phyloP scores from a whole-genome alignment of 2,113 vertebrate species.

The Hippocampus comes region DNA sequence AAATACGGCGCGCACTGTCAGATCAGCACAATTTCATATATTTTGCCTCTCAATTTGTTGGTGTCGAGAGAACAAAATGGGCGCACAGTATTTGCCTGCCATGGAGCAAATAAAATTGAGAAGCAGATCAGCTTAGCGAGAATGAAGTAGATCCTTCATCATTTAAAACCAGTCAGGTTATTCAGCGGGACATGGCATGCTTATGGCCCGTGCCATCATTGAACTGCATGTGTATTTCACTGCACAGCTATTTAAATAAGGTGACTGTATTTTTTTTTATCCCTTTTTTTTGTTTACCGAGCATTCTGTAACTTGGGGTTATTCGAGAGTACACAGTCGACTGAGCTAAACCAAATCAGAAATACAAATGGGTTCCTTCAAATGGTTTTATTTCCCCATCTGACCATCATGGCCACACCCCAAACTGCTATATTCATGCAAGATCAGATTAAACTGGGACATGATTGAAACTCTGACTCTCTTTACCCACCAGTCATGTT shows the following conservation, averaged over 20 bases:
- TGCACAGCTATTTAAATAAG: neutral
- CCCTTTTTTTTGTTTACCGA: neutral
- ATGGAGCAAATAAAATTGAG: neutral
- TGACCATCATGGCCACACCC: no score
- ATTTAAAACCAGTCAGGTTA: neutral
- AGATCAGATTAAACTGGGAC: no score
- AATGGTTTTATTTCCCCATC: no score
- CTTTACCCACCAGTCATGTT: no score
- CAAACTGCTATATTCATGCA: no score
- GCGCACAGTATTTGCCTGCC: slow-evolving; percentile 2
- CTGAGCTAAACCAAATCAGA: neutral
- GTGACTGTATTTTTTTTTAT: neutral
- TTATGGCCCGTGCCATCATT: neutral
- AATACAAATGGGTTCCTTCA: no score
- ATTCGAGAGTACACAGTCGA: no score
- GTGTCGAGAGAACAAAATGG: slow-evolving; percentile 6
- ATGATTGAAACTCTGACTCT: no score
- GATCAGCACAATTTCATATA: slow-evolving; percentile 29
- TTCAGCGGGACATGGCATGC: neutral
- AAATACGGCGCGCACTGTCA: slow-evolving; percentile 27
- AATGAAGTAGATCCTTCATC: slow-evolving; percentile 1
- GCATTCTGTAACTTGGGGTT: neutral
- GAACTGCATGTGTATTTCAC: neutral
- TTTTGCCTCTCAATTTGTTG: slow-evolving; percentile 21
- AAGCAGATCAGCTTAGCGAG: neutral